These are phyloP conservation scores for Trichosurus vulpecula DNA, from an alignment of 2,797 vertebrate genomes.

Conservation along the genomic window DNA sequence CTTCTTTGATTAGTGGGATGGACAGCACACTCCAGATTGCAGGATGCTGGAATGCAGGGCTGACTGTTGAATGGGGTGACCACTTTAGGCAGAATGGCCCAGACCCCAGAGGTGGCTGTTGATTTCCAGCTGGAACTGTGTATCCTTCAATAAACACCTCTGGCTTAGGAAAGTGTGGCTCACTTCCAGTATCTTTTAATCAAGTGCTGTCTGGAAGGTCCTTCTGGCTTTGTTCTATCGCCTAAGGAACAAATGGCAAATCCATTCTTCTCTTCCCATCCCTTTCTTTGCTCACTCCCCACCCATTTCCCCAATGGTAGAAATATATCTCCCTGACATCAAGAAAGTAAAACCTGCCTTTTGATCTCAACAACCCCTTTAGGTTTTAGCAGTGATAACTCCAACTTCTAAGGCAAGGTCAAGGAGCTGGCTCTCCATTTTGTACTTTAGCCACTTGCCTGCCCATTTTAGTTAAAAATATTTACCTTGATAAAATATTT, in stretches of 20 bases:
- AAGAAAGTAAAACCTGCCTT: slow-evolving; percentile 40
- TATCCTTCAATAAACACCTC: not conserved
- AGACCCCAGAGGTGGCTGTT: not conserved
- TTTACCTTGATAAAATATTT: slow-evolving; percentile 76
- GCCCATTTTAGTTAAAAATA: slow-evolving; percentile 71
- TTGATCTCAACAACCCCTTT: slow-evolving; percentile 8
- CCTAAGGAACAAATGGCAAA: not conserved
- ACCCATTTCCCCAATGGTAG: not conserved
- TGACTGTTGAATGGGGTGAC: not conserved
- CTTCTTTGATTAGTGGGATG: not conserved
- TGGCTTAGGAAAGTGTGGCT: not conserved
- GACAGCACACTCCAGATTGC: not conserved
- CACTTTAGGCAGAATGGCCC: not conserved
- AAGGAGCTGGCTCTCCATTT: slow-evolving; percentile 22
- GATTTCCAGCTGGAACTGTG: not conserved
- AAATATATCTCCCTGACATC: slow-evolving; percentile 4
- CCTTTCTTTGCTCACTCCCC: not conserved
- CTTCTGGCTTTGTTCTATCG: not conserved
- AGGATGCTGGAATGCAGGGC: not conserved
- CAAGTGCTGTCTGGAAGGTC: not conserved
- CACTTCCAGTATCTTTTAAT: not conserved
- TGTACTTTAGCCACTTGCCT: slow-evolving; percentile 48
- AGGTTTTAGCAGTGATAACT: not conserved
- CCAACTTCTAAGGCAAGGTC: slow-evolving; percentile 19
- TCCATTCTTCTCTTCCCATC: not conserved